Evolutionary conservation across 2,797 vertebrate species (phyloP).

Genomic region (Macroramphosus scolopax): DNA sequence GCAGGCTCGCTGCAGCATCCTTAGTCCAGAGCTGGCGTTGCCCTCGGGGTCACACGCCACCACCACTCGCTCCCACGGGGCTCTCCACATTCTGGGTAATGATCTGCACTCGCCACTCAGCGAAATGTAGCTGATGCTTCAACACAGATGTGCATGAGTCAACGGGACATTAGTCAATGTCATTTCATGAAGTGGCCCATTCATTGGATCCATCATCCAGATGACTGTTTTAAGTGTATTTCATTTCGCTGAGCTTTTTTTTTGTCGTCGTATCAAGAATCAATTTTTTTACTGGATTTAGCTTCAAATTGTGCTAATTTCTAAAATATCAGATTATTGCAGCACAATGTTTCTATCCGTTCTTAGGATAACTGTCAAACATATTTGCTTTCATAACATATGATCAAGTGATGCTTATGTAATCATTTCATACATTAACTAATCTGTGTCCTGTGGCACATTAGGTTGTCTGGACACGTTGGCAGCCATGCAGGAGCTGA

Average conservation of each 20-base stretch:
- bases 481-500: conserved; percentile 97
- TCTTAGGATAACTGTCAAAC: too few relatives aligned
- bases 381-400: too few relatives aligned
- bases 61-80: conserved; percentile 95
- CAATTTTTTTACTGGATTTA: too few relatives aligned
- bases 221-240: too few relatives aligned
- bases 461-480: conserved; percentile 96
- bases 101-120: not conserved
- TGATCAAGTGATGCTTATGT: too few relatives aligned
- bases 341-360: too few relatives aligned
- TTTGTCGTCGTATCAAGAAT: too few relatives aligned
- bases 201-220: not conserved
- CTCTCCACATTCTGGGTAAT: conserved; percentile 95
- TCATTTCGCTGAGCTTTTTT: too few relatives aligned
- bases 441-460: conserved; percentile 13
- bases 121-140: not conserved
- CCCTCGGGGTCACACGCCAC: conserved; percentile 91
- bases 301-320: too few relatives aligned
- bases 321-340: too few relatives aligned
- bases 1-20: conserved; percentile 91
- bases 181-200: too few relatives aligned
- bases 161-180: not conserved
- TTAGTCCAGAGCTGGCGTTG: conserved; percentile 94
- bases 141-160: not conserved
- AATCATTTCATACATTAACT: not conserved